phyloP scores from a whole-genome alignment of 2,113 vertebrate species.

The Malurus melanocephalus region DNA sequence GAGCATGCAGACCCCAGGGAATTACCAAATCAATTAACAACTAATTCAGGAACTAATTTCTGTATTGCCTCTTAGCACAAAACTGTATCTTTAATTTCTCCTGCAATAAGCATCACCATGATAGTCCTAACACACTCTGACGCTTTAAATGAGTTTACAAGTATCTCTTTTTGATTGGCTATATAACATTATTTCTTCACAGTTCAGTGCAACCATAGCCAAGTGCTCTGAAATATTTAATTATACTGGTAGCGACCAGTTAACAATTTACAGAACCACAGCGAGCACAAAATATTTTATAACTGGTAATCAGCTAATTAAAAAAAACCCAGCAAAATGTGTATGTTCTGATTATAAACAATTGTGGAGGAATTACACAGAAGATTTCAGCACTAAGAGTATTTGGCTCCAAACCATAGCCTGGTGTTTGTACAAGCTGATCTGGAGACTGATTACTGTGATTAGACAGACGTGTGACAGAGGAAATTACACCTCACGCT shows the following conservation, averaged over 20 bases:
- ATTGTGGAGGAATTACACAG: slow-evolving; percentile 40
- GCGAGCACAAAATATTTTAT: slow-evolving; percentile 67
- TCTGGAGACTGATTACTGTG: slow-evolving; percentile 36
- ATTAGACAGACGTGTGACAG: slow-evolving; percentile 44
- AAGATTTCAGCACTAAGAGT: slow-evolving; percentile 32
- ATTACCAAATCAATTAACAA: slow-evolving; percentile 95
- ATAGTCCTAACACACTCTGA: slow-evolving; percentile 75
- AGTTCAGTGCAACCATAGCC: slow-evolving; percentile 79
- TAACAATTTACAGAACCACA: slow-evolving; percentile 75
- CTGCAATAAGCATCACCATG: slow-evolving; percentile 78
- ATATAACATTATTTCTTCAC: slow-evolving; percentile 81
- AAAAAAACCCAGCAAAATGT: slow-evolving; percentile 62
- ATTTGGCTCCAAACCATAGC: slow-evolving; percentile 27
- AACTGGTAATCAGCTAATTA: slow-evolving; percentile 80
- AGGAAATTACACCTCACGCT: slow-evolving; percentile 2
- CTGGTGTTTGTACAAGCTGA: slow-evolving; percentile 45
- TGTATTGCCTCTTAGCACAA: slow-evolving; percentile 87
- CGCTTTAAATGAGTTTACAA: slow-evolving; percentile 81
- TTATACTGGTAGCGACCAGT: slow-evolving; percentile 77
- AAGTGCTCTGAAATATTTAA: slow-evolving; percentile 80
- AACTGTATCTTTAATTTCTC: slow-evolving; percentile 84
- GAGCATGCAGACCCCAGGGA: slow-evolving; percentile 78
- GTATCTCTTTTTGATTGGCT: slow-evolving; percentile 86
- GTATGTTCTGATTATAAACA: slow-evolving; percentile 69
- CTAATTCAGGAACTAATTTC: slow-evolving; percentile 89